Evolutionary conservation across 2,888 invertebrate genomes (phyloP).

Genomic region (Anagyrus pseudococci): DNA sequence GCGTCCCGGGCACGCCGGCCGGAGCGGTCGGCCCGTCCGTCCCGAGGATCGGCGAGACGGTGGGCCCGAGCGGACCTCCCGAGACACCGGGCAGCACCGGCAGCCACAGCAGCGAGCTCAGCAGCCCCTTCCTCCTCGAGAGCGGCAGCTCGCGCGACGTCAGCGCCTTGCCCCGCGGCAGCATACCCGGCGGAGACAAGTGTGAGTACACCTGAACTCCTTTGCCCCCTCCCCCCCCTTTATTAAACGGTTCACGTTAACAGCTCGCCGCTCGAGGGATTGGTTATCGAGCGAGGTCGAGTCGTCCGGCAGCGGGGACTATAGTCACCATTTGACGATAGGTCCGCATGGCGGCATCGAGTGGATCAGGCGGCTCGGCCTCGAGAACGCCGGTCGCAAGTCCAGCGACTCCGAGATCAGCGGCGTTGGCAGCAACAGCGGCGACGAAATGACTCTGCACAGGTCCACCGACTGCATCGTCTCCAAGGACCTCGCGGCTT

Average conservation of each 20-base stretch:
- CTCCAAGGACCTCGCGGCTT: slow-evolving; percentile 68
- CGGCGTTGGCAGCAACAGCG: slow-evolving; percentile 59
- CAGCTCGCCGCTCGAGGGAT: slow-evolving; percentile 56
- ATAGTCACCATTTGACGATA: slow-evolving; percentile 68
- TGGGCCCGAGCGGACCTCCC: slow-evolving; percentile 52
- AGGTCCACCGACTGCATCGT: slow-evolving; percentile 83
- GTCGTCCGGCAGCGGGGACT: slow-evolving; percentile 52
- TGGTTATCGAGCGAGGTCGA: slow-evolving; percentile 55
- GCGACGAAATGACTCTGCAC: slow-evolving; percentile 70
- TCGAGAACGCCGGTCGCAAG: slow-evolving; percentile 58
- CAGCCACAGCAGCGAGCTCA: slow-evolving; percentile 59
- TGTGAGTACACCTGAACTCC: too few species aligned
- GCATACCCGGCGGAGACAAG: slow-evolving; percentile 58
- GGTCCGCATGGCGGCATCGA: slow-evolving; percentile 71
- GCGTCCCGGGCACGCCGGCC: slow-evolving; percentile 53
- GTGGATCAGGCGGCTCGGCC: slow-evolving; percentile 71
- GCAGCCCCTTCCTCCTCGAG: slow-evolving; percentile 63
- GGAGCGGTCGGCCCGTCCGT: slow-evolving; percentile 31
- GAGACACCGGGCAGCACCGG: slow-evolving; percentile 57
- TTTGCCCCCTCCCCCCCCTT: too few species aligned
- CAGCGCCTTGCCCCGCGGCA: slow-evolving; percentile 53
- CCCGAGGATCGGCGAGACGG: slow-evolving; percentile 11
- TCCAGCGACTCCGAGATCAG: slow-evolving; percentile 61
- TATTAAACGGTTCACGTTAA: too few species aligned
- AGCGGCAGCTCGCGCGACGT: slow-evolving; percentile 53